Evolutionary conservation across 2,113 vertebrate species (phyloP).

Genomic region (Oryzias javanicus): DNA sequence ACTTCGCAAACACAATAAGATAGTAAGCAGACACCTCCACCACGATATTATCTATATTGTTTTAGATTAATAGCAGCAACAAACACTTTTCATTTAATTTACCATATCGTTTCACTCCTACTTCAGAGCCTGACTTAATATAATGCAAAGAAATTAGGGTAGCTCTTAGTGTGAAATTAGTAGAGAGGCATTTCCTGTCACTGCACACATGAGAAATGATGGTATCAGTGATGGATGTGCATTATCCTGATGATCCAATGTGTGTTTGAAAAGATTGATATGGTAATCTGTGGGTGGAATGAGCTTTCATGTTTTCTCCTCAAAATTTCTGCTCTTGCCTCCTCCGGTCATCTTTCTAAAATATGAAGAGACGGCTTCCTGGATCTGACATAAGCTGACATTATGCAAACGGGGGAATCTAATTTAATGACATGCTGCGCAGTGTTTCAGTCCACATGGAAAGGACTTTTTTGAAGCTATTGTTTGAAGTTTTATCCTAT

Average conservation of each 20-base stretch:
- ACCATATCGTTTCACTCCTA: conserved; percentile 49
- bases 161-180: conserved; percentile 66
- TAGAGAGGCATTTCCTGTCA: conserved; percentile 20
- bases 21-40: conserved; percentile 1
- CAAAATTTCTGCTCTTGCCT: background rate
- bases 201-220: conserved; percentile 31
- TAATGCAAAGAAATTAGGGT: conserved; percentile 32
- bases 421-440: conserved; percentile 3
- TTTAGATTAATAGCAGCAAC: conserved; percentile 36
- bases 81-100: conserved; percentile 51
- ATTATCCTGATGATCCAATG: conserved; percentile 43
- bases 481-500: background rate
- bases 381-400: background rate
- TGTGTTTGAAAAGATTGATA: conserved; percentile 38
- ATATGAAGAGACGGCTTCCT: background rate
- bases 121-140: conserved; percentile 35
- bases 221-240: conserved; percentile 45
- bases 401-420: background rate
- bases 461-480: background rate
- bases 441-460: background rate
- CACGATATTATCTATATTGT: conserved; percentile 30
- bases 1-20: conserved; percentile 34
- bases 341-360: background rate
- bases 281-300: conserved; percentile 24
- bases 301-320: conserved; percentile 9